A percentile compares a stretch with the other conserved stretches of the same genome.
phyloP scores from a whole-genome alignment of 2,888 invertebrate genomes.

The Drosophila meridiana region DNA sequence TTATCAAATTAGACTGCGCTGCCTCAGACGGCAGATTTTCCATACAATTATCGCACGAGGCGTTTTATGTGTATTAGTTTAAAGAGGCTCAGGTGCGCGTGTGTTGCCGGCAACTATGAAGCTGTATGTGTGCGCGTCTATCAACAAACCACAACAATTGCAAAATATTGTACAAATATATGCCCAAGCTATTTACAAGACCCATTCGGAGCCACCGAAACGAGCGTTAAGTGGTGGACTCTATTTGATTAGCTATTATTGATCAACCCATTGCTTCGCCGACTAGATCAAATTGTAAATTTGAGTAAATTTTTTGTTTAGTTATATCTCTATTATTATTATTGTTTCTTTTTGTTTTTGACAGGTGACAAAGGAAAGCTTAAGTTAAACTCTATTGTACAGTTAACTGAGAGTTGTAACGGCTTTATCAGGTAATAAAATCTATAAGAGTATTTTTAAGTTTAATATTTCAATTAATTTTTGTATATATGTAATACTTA shows the following conservation, averaged over 20 bases:
- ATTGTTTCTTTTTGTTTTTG: background rate
- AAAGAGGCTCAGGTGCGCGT: conserved; percentile 20
- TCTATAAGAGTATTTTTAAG: background rate
- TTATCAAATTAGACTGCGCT: conserved; percentile 62
- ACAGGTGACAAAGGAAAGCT: background rate
- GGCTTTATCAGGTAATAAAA: background rate
- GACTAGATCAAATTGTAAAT: conserved; percentile 9
- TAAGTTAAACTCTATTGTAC: background rate
- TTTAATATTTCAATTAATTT: background rate
- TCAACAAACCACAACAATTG: conserved; percentile 36
- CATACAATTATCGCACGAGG: conserved; percentile 42
- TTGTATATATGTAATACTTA: too few species aligned
- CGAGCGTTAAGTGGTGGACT: conserved; percentile 50
- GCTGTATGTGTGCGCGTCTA: conserved; percentile 19
- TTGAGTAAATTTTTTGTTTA: conserved; percentile 11
- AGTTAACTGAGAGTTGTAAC: background rate
- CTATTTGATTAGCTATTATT: conserved; percentile 55
- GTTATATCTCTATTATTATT: background rate
- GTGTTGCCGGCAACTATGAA: background rate
- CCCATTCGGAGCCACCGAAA: conserved; percentile 37
- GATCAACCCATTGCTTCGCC: background rate
- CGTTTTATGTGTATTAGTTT: conserved; percentile 13
- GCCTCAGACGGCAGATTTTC: conserved; percentile 30
- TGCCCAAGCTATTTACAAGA: conserved; percentile 60
- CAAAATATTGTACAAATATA: conserved; percentile 49